Conservation (phyloP, 2,113 vertebrate genomes). For the Amblyopsis rosae region DNA sequence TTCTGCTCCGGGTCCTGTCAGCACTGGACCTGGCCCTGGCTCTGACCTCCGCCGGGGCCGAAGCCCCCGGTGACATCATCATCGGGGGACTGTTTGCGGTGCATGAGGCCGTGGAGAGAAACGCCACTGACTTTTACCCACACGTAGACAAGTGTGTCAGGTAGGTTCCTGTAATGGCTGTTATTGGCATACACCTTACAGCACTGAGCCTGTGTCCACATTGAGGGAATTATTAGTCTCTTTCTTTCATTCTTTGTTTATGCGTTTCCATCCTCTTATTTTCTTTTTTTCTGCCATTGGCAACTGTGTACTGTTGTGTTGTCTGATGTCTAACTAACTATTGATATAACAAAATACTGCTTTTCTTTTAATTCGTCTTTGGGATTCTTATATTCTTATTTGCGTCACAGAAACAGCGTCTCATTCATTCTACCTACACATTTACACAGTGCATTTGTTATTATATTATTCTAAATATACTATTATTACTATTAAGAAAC, state of each 20-base stretch:
- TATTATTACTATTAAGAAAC: background rate
- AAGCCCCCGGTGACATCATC: constrained; percentile 58
- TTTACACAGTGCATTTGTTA: background rate
- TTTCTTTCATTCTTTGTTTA: background rate
- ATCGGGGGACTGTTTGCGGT: constrained; percentile 68
- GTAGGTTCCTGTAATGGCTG: constrained; percentile 70
- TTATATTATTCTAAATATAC: background rate
- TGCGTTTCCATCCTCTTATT: no score
- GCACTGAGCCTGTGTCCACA: background rate
- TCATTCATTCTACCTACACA: background rate
- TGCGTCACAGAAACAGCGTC: no score
- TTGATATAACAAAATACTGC: no score
- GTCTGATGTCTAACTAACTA: no score
- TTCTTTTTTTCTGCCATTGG: no score
- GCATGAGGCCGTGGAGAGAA: constrained; percentile 36
- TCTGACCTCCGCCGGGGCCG: background rate
- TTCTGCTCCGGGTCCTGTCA: background rate
- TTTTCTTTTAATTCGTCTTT: no score
- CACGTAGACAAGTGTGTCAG: constrained; percentile 72
- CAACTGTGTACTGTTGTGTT: no score
- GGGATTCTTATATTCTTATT: no score
- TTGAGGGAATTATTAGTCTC: background rate
- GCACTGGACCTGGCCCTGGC: no score
- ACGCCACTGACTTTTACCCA: constrained; percentile 62
- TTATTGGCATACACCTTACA: background rate